phyloP scores from a whole-genome alignment of 2,113 vertebrate species.

The Empidonax alnorum region DNA sequence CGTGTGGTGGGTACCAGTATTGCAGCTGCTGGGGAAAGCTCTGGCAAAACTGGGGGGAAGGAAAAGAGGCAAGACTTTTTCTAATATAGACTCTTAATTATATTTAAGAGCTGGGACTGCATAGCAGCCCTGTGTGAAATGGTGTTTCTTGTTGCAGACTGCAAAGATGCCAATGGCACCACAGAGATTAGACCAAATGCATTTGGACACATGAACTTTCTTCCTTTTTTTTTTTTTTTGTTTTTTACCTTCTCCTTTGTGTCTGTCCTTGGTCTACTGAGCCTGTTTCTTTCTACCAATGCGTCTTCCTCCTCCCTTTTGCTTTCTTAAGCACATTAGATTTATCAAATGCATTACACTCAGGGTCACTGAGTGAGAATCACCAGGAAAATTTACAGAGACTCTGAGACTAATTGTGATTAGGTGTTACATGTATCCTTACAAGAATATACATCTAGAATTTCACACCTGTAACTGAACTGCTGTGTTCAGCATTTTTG shows the following conservation, averaged over 20 bases:
- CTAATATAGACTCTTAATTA: neutral
- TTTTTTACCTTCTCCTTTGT: neutral
- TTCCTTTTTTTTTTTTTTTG: neutral
- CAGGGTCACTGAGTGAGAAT: neutral
- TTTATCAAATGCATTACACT: neutral
- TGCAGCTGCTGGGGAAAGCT: neutral
- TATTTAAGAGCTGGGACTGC: neutral
- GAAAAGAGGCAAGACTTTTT: neutral
- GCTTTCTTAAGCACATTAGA: neutral
- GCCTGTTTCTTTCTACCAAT: neutral
- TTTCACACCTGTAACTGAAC: slow-evolving; percentile 8
- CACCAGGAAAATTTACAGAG: neutral
- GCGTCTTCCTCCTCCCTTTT: neutral
- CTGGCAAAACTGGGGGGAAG: neutral
- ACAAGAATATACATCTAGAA: neutral
- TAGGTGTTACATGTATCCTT: neutral
- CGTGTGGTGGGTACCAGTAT: neutral
- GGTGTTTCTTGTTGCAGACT: neutral
- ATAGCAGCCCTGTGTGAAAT: neutral
- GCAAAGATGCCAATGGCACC: neutral
- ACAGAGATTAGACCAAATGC: neutral
- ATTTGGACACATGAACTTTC: neutral
- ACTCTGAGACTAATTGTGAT: neutral
- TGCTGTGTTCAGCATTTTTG: neutral
- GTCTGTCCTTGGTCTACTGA: neutral